A percentile compares a stretch with the other conserved stretches of the same genome.
These are phyloP conservation scores for Rhinella marina DNA, from an alignment of 2,797 vertebrate genomes.

Conservation along the genomic window DNA sequence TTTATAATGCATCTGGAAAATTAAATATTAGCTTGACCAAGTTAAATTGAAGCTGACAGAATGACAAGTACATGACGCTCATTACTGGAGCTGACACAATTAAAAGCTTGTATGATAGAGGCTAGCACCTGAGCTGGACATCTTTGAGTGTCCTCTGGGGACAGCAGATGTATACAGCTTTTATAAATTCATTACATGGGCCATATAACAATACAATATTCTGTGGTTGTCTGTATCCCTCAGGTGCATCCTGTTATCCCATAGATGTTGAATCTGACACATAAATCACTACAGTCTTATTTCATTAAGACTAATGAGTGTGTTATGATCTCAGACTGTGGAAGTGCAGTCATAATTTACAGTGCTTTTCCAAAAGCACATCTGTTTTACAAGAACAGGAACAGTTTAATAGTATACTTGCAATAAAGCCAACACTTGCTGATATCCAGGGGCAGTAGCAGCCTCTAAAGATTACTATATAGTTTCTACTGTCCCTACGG, in stretches of 20 bases:
- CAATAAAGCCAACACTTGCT: background rate
- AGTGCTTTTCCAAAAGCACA: constrained; percentile 15
- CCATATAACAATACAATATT: constrained; percentile 48
- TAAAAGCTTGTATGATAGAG: background rate
- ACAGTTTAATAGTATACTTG: constrained; percentile 7
- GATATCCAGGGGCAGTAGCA: background rate
- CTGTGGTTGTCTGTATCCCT: constrained; percentile 37
- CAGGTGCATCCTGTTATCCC: constrained; percentile 62
- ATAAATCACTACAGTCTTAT: constrained; percentile 47
- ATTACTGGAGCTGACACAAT: background rate
- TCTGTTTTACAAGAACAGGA: constrained; percentile 33
- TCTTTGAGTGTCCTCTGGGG: constrained; percentile 38
- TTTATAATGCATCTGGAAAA: constrained; percentile 24
- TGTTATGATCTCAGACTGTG: constrained; percentile 42
- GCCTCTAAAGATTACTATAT: background rate
- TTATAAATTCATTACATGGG: constrained; percentile 37
- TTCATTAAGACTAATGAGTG: constrained; percentile 41
- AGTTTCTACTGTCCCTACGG: background rate
- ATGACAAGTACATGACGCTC: constrained; percentile 4
- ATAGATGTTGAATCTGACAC: constrained; percentile 14
- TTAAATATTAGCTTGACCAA: constrained; percentile 7
- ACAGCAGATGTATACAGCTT: constrained; percentile 47
- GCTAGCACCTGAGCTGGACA: constrained; percentile 45
- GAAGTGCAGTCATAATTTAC: constrained; percentile 38
- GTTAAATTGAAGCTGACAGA: constrained; percentile 29